Conservation (phyloP, 2,113 vertebrate genomes). For the Notechis scutatus region DNA sequence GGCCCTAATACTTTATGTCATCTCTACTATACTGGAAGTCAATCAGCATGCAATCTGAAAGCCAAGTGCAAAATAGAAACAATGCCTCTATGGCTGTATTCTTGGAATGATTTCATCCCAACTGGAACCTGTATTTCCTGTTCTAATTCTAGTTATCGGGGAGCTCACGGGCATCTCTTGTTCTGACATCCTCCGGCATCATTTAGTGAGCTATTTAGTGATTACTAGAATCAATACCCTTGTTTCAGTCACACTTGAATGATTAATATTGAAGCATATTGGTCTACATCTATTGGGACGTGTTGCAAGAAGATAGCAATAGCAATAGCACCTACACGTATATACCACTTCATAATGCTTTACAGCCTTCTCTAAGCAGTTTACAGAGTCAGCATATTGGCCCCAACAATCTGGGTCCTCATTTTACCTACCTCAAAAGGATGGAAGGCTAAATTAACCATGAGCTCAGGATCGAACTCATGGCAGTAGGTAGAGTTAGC, state of each 20-base stretch:
- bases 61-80: neutral
- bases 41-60: neutral
- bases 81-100: neutral
- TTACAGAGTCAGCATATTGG: neutral
- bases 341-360: neutral
- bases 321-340: neutral
- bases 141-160: neutral
- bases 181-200: neutral
- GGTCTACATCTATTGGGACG: neutral
- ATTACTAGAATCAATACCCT: neutral
- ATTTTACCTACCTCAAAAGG: neutral
- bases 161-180: neutral
- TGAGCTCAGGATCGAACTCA: neutral
- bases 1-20: neutral
- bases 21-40: neutral
- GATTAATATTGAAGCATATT: neutral
- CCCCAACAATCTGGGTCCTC: neutral
- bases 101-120: neutral
- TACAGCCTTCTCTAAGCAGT: neutral
- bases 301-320: neutral
- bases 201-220: neutral
- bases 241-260: neutral
- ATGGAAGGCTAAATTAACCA: neutral
- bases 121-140: neutral
- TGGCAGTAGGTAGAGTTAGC: neutral